phyloP scores from a whole-genome alignment of 1,140 invertebrate species.

The Drosophila persimilis region DNA sequence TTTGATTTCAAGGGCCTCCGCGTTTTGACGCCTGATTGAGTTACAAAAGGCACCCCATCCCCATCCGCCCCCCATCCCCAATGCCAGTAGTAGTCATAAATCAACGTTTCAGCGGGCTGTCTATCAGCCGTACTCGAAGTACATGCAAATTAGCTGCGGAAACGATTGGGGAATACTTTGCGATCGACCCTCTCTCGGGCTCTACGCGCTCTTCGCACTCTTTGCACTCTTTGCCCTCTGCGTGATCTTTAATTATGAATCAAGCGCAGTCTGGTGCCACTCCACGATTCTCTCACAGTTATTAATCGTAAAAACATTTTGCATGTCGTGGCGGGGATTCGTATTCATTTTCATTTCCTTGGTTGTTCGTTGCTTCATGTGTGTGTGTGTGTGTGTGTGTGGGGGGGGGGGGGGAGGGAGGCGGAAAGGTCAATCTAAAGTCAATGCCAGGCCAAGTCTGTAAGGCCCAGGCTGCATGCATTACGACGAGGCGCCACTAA shows the following conservation, averaged over 20 bases:
- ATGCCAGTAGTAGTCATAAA: conserved; percentile 18
- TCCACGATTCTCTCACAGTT: conserved; percentile 37
- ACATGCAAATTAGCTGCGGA: conserved; percentile 15
- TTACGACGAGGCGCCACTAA: conserved; percentile 26
- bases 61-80: too few relatives aligned
- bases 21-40: conserved; percentile 78
- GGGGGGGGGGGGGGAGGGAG: not conserved
- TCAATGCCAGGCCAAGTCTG: conserved; percentile 44
- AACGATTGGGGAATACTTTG: conserved; percentile 7
- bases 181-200: conserved; percentile 3
- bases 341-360: conserved; percentile 8
- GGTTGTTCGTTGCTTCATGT: conserved; percentile 5
- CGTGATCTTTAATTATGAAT: conserved; percentile 54
- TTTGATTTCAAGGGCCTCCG: conserved; percentile 71
- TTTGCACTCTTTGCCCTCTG: conserved; percentile 30
- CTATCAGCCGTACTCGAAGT: conserved; percentile 18
- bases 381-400: too few relatives aligned
- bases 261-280: conserved; percentile 26
- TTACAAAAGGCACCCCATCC: conserved; percentile 50
- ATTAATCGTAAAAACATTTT: conserved; percentile 31
- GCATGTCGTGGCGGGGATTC: conserved; percentile 24
- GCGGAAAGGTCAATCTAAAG: conserved; percentile 47
- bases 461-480: not conserved
- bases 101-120: conserved; percentile 11
- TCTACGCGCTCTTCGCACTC: conserved; percentile 23